Evolutionary conservation across 1,140 invertebrate genomes (phyloP).

Genomic region (Zaprionus lachaisei): DNA sequence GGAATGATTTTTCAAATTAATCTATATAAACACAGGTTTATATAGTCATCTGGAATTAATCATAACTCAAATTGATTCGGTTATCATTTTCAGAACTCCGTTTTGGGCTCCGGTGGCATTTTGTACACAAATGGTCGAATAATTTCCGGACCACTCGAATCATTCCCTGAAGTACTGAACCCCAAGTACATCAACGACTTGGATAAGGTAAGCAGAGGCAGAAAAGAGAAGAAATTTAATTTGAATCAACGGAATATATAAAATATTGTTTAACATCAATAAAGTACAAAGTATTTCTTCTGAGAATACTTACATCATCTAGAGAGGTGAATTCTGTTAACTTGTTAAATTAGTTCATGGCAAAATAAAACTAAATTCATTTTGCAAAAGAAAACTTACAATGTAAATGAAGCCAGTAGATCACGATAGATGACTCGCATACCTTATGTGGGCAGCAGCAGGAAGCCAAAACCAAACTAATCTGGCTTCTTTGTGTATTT

Average conservation of each 20-base stretch:
- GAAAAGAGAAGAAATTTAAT: not conserved
- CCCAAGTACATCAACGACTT: conserved; percentile 78
- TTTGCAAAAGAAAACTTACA: not conserved
- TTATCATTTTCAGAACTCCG: conserved; percentile 67
- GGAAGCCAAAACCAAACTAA: conserved; percentile 11
- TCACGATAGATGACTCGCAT: not conserved
- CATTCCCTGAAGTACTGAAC: conserved; percentile 72
- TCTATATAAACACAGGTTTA: not conserved
- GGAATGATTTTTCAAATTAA: not conserved
- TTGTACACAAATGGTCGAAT: conserved; percentile 83
- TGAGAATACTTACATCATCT: not conserved
- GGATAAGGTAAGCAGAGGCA: conserved; percentile 72
- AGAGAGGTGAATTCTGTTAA: not conserved
- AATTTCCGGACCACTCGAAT: conserved; percentile 81
- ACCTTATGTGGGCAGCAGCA: not conserved
- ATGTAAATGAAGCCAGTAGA: not conserved
- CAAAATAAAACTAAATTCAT: not conserved
- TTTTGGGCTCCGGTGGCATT: conserved; percentile 78
- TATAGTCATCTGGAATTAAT: conserved; percentile 10
- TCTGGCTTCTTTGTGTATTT: conserved; percentile 24
- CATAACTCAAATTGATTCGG: conserved; percentile 5
- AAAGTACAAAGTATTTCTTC: not conserved
- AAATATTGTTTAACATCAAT: not conserved
- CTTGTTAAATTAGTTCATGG: not conserved
- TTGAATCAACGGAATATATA: not conserved